Evolutionary conservation across 2,113 vertebrate species (phyloP), one percentile per base, ranked within the genome.

Genomic region (Megaceryle maxima): DNA sequence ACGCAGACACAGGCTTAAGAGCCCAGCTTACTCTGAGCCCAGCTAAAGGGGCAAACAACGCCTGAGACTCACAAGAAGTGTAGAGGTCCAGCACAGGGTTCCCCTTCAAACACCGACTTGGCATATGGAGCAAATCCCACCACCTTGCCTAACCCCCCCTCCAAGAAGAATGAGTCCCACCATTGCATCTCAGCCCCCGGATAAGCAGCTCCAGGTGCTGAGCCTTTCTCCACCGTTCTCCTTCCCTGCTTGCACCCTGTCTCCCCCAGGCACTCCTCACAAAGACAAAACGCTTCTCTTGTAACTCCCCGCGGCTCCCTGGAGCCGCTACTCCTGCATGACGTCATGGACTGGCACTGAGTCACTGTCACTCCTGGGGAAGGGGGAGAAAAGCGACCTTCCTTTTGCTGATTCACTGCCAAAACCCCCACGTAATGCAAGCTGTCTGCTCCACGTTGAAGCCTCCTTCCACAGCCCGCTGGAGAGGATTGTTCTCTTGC

Each of bases 61-160:
- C 46, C 37, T 22, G 17, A 13, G 17, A 8, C 8, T 43, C n/a
- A 6, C 1, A 48, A 77, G 33, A 53, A 60, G 24, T 3, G 1
- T 0, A 6, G 25, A 67, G 37, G 7, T 26, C 33, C 70, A 41
- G 31, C 62, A 35, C 4, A 3, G 29, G 15, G 37, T 31, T 74
- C 26, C 33, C 55, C 48, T 37, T 22, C 63, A 19, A 31, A 48
- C 64, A 31, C 17, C 1, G 0, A 10, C 1, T 1, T 0, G 14
- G 74, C 46, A 6, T 0, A 0, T 24, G 44, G n/a, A 28, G 29
- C 35, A 10, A 69, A 35, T 2, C 26, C 44, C 60, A 56, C 55
- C 16, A 2, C 4, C 5, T 0, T 1, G 0, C 10, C 55, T 3
- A 37, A 18, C 21, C 59, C 12, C 16, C 39, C 20, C n/a, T 35